These are phyloP conservation scores for Podiceps cristatus DNA, from an alignment of 2,113 vertebrate genomes.

Conservation along the genomic window DNA sequence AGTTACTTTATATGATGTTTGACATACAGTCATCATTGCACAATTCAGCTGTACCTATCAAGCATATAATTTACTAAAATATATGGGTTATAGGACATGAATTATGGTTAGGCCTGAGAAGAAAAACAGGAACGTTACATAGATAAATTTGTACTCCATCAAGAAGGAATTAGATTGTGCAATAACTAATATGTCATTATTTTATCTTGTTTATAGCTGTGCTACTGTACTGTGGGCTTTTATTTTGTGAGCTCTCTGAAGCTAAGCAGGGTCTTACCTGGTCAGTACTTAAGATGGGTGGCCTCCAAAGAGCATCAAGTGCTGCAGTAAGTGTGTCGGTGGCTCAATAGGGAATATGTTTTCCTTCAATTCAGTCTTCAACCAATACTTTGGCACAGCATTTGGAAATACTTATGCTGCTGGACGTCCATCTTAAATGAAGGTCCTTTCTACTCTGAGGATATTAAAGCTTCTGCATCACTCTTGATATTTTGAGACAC, in stretches of 20 bases:
- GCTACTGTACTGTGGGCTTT: constrained; percentile 60
- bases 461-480: constrained; percentile 64
- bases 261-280: constrained; percentile 65
- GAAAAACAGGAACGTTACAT: background rate
- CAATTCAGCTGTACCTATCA: background rate
- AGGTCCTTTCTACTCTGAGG: constrained; percentile 66
- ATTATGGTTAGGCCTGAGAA: background rate
- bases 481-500: background rate
- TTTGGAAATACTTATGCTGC: constrained; percentile 30
- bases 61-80: background rate
- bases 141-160: background rate
- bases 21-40: background rate
- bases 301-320: constrained; percentile 58
- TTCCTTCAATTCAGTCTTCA: background rate
- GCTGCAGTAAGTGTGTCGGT: constrained; percentile 53
- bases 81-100: background rate
- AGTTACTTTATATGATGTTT: background rate
- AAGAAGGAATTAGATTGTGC: background rate
- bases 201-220: constrained; percentile 63
- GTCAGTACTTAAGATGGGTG: constrained; percentile 58
- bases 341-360: background rate
- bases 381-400: background rate
- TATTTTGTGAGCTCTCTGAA: constrained; percentile 59
- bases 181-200: constrained; percentile 49
- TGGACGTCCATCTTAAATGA: constrained; percentile 34